Percentiles rank a stretch among this genome's conserved stretches.
Evolutionary conservation across 2,888 invertebrate species (phyloP).

Genomic region (Philopedon plagiatum): DNA sequence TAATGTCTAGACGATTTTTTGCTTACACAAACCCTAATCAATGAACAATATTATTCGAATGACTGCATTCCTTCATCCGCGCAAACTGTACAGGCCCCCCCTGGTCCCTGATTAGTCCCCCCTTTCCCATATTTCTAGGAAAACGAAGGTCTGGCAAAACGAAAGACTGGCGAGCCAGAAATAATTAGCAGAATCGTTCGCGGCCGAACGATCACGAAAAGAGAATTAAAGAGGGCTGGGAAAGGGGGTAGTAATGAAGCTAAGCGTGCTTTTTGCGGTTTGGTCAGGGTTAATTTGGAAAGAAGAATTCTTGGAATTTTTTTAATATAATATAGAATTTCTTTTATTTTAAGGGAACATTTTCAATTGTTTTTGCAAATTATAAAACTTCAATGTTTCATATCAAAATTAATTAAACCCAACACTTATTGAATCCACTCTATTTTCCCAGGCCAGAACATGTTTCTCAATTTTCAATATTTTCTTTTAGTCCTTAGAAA

Average conservation of each 20-base stretch:
- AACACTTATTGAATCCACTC: too few relatives aligned
- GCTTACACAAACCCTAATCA: not conserved
- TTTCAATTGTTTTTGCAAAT: too few relatives aligned
- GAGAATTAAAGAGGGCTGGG: slow-evolving; percentile 28
- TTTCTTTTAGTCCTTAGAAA: too few relatives aligned
- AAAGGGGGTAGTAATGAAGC: slow-evolving; percentile 1
- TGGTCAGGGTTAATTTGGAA: slow-evolving; percentile 19
- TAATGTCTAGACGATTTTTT: not conserved
- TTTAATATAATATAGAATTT: slow-evolving; percentile 6
- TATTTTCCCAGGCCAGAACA: too few relatives aligned
- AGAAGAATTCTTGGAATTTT: slow-evolving; percentile 23
- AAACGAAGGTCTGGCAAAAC: slow-evolving; percentile 38
- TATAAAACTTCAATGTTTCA: too few relatives aligned
- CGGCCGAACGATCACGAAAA: slow-evolving; percentile 43
- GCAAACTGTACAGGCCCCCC: slow-evolving; percentile 8
- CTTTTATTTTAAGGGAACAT: too few relatives aligned
- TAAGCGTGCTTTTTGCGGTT: slow-evolving; percentile 21
- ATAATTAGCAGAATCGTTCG: slow-evolving; percentile 44
- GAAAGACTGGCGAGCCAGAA: slow-evolving; percentile 44
- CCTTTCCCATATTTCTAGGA: slow-evolving; percentile 36
- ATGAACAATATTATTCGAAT: not conserved
- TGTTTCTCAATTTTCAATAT: too few relatives aligned
- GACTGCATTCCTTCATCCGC: not conserved
- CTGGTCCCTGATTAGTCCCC: not conserved
- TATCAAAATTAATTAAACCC: too few relatives aligned